Base-by-base conservation (phyloP, 1,140 invertebrate genomes). In the Muscidifurax raptorellus region DNA sequence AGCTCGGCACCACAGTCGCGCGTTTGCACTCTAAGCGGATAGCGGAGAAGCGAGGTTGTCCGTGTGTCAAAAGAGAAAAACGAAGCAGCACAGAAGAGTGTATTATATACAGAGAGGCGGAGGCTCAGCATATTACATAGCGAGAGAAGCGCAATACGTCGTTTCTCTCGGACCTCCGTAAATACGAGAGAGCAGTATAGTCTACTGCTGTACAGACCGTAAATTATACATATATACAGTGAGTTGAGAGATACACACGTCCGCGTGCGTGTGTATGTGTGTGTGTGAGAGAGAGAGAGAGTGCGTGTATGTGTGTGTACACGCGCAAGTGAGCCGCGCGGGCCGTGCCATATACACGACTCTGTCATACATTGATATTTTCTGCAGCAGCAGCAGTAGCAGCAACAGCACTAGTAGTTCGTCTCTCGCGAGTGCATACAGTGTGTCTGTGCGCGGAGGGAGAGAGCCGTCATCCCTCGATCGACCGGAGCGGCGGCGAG, bases 1-100 rank as follows among this genome's bases (percentile, higher is more conserved):
- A 88, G 88, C 82, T 77, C 87, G 88, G 83, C 83, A 86, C 89
- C 88, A 88, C 91, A 93, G 91, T 93, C 90, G 91, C 91, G 91
- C 91, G 92, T 90, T 92, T 92, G 91, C 91, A 92, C 90, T 93
- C 92, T 90, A 87, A 91, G 90, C 88, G 91, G 90, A 91, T 89
- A 89, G 90, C 86, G 89, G 28, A 36, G 76, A n/a, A 78, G 22
- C 52, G 75, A 78, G 75, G 22, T 66, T 78, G 28, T 69, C 67
- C n/a, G 12, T 78, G 76, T 71, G 69, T 78, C 64, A 32, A 71
- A 66, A 59, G 25, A 15, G 1, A 44, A 47, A 71, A 83, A 44
- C n/a, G 28, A 79, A 86, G 86, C 72, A 80, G 71, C 75, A 74
- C 18, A 72, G n/a, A 30, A 72, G 30, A 32, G 69, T 12, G 32